Evolutionary conservation across 2,888 invertebrate species (phyloP), one percentile per base, ranked within the genome.

Genomic region (Rapana venosa): DNA sequence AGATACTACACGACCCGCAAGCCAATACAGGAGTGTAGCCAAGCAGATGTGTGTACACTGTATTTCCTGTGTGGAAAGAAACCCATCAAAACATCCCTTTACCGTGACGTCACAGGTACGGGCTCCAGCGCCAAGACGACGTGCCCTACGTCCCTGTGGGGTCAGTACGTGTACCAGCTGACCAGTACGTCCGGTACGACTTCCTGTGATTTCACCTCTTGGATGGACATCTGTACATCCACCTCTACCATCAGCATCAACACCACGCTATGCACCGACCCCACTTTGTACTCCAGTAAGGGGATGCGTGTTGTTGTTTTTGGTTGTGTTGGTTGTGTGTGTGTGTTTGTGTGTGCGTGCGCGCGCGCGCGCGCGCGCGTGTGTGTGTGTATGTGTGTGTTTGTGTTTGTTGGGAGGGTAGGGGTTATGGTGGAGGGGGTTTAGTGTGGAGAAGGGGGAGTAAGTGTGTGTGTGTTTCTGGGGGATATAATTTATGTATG

Each of bases 261-360:
- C 90, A 93, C 93, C 88, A 92, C 92, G 1, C 20, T 86, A 2
- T 94, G 94, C 89, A 88, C 91, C 17, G 81, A 87, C 15, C 91
- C 92, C n/a, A 92, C 92, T 8, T n/a, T 91, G 56, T 92, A 93
- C 77, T 93, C 93, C 81, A 91, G 94, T 93, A 91, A 88, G 91
- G 89, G 6, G 15, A 17, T 15, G 66, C 17, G 79, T 79, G 66
- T 66, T 66, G 15, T 61, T 61, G 15, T 61, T 66, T 22, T 66
- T 74, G 74, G 74, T n/a, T n/a, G 5, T 79, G n/a, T n/a, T 74
- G 74, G 8, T 1, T 74, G 74, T 74, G n/a, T 22, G 11, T 74
- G n/a, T 22, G 74, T 74, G 30, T n/a, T 1, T 74, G 74, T 22
- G 22, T 74, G 74, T 74, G 74, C 1, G 74, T n/a, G 74, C n/a